Evolutionary conservation across 1,140 invertebrate species (phyloP), one percentile per base, ranked within the genome.

Genomic region (Drosophila suzukii): DNA sequence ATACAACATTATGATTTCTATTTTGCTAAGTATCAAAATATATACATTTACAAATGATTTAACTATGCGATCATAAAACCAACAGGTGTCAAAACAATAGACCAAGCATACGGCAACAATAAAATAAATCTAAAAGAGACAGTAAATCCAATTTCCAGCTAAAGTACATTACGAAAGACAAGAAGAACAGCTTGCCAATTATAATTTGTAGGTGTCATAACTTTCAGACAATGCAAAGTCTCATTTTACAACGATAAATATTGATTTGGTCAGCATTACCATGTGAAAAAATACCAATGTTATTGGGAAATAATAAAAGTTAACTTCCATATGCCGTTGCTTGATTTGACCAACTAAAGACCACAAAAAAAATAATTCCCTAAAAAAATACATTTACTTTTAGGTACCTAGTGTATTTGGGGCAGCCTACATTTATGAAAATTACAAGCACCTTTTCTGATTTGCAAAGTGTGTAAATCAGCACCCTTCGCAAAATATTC

Each of bases 221-320:
- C 12, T 36, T 36, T 36, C 50, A 10, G 15, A 53, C 8, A 53
- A 59, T 59, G 13, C 4, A 27, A 34, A 59, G 17, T 36, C 15
- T 59, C 36, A 56, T 51, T 51, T 51, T 30, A 17, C 49, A 34
- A 32, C 27, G 1, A 15, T 15, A 17, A 30, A 51, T 34, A 51
- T 41, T 53, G 50, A 36, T 53, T 36, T 53, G 50, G 30, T 53
- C 50, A 53, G 50, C 50, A 53, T 17, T 13, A 7, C 3, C 50
- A 53, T 36, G 50, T 11, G 15, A 34, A 36, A 36, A 32, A 51
- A 51, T 36, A 20, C 17, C 17, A 36, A 11, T 36, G 12, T n/a
- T 49, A 49, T 34, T 15, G 15, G 6, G 13, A 51, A 34, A 34
- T 34, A 8, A 15, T 10, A 32, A 11, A 6, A 34, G 4, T 11